These are phyloP conservation scores for Actinia equina DNA, from an alignment of 64 coral and sea anemone genomes.

Conservation along the genomic window DNA sequence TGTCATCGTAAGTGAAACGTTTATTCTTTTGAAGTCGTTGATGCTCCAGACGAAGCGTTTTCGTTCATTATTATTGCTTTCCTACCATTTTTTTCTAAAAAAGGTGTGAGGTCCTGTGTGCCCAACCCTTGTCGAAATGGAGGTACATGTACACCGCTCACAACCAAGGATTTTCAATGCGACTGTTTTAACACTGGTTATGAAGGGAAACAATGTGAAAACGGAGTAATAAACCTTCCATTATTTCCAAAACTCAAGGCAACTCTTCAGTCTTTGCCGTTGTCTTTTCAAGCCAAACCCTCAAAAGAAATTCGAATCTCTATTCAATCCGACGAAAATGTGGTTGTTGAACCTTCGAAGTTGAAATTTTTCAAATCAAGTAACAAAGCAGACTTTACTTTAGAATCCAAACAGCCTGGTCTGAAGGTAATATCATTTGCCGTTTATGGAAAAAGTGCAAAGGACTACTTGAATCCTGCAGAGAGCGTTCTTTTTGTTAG, in stretches of 20 bases:
- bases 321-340: not conserved
- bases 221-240: not conserved
- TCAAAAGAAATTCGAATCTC: not conserved
- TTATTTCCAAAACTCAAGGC: constrained; percentile 2
- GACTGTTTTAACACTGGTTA: constrained; percentile 29
- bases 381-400: not conserved
- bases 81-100: not conserved
- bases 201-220: not conserved
- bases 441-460: constrained; percentile 3
- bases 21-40: too few species aligned
- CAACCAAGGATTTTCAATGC: not conserved
- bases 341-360: not conserved
- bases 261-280: not conserved
- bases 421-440: constrained; percentile 13
- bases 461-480: not conserved
- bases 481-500: not conserved
- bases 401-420: constrained; percentile 15
- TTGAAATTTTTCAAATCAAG: not conserved
- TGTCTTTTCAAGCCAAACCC: not conserved
- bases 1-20: not conserved
- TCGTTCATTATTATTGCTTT: not conserved
- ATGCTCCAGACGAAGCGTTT: too few species aligned
- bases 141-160: not conserved
- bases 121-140: constrained; percentile 39
- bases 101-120: constrained; percentile 8